These are phyloP conservation scores for Polypedilum pembai DNA, from an alignment of 1,140 invertebrate species.

Conservation along the genomic window DNA sequence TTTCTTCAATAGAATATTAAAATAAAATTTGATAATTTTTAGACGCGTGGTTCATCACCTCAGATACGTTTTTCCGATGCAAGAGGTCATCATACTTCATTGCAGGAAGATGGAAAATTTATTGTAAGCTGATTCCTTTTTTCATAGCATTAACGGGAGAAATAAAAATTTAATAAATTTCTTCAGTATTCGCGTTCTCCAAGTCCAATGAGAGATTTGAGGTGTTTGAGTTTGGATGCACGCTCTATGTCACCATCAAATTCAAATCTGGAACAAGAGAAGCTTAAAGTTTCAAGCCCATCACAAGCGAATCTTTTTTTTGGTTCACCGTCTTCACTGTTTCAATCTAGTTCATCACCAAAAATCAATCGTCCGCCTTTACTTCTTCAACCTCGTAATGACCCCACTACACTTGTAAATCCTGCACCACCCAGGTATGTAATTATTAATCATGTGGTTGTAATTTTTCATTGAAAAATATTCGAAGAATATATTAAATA, in stretches of 20 bases:
- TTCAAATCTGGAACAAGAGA: conserved; percentile 35
- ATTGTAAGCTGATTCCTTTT: conserved; percentile 32
- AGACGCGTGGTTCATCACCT: conserved; percentile 66
- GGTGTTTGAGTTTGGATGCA: conserved; percentile 62
- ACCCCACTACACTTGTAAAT: conserved; percentile 34
- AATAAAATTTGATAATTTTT: conserved; percentile 6
- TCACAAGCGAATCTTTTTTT: conserved; percentile 54
- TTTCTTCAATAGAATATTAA: conserved; percentile 26
- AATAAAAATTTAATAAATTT: background rate
- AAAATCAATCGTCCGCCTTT: conserved; percentile 52
- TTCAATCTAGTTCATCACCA: conserved; percentile 45
- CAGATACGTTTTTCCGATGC: conserved; percentile 70
- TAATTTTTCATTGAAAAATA: background rate
- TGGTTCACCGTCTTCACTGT: conserved; percentile 43
- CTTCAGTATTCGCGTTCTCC: conserved; percentile 52
- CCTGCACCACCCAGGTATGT: background rate
- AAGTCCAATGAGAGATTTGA: conserved; percentile 52
- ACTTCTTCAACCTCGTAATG: conserved; percentile 55
- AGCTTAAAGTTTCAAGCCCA: conserved; percentile 44
- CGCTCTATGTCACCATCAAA: conserved; percentile 51
- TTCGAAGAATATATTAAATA: no score
- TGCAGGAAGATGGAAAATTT: conserved; percentile 40
- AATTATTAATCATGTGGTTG: no score
- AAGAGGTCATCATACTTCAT: conserved; percentile 40
- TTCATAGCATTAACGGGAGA: background rate